These are phyloP conservation scores for Lasioglossum baleicum DNA, from an alignment of 1,140 invertebrate species.

Conservation along the genomic window DNA sequence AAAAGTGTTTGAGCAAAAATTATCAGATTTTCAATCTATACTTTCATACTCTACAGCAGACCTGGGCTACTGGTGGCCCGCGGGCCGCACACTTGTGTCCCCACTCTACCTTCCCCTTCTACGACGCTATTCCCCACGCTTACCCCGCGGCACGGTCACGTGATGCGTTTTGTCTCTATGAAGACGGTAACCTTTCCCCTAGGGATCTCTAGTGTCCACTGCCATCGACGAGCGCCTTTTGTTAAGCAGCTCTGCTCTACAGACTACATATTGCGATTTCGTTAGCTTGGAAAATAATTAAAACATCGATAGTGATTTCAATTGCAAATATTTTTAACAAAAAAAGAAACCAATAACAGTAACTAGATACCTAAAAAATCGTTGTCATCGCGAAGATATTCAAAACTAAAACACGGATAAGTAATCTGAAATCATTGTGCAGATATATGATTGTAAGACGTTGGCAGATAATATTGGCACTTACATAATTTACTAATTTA, in stretches of 20 bases:
- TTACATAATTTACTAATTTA: conserved; percentile 11
- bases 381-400: background rate
- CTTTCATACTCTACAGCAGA: background rate
- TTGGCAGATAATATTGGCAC: conserved; percentile 18
- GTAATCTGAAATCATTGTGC: background rate
- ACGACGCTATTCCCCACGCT: no score
- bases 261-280: background rate
- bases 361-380: background rate
- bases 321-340: background rate
- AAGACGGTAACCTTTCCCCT: no score
- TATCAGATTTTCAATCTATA: background rate
- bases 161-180: no score
- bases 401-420: background rate
- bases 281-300: background rate
- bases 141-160: no score
- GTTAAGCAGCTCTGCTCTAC: background rate
- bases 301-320: background rate
- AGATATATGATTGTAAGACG: background rate
- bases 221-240: no score
- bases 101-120: no score
- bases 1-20: no score
- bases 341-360: background rate
- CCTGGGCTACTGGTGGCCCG: no score
- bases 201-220: no score
- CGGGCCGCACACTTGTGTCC: no score